Conservation (phyloP, 2,888 invertebrate genomes). For the Melangyna quadrimaculata region DNA sequence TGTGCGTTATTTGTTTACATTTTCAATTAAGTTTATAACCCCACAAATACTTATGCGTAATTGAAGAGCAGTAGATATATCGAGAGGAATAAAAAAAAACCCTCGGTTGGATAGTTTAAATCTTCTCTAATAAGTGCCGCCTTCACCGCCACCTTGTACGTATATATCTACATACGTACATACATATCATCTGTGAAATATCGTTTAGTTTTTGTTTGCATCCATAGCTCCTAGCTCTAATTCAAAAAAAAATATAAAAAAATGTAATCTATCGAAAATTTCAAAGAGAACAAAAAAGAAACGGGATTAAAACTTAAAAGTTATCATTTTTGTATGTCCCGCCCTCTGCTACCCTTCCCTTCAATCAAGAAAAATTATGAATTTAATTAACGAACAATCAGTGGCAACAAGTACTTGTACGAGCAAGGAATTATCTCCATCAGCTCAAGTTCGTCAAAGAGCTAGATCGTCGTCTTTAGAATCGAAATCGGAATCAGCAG, state of each 20-base stretch:
- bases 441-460: conserved; percentile 45
- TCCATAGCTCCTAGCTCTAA: not conserved
- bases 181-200: conserved; percentile 45
- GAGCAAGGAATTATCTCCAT: conserved; percentile 50
- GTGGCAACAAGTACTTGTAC: conserved; percentile 55
- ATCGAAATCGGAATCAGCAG: conserved; percentile 6
- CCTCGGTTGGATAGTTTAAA: conserved; percentile 36
- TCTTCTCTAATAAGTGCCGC: conserved; percentile 27
- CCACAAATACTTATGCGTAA: conserved; percentile 37
- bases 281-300: not conserved
- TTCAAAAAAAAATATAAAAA: not conserved
- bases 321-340: not conserved
- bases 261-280: not conserved
- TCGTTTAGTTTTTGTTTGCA: not conserved
- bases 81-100: conserved; percentile 17
- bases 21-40: conserved; percentile 46
- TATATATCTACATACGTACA: too few relatives aligned
- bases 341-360: conserved; percentile 7
- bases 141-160: not conserved
- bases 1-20: conserved; percentile 43
- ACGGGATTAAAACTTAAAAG: conserved; percentile 35
- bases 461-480: conserved; percentile 40
- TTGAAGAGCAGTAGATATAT: conserved; percentile 33
- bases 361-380: conserved; percentile 67
- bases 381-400: conserved; percentile 71